phyloP scores from a whole-genome alignment of 2,797 vertebrate genomes.

The Alosa sapidissima region DNA sequence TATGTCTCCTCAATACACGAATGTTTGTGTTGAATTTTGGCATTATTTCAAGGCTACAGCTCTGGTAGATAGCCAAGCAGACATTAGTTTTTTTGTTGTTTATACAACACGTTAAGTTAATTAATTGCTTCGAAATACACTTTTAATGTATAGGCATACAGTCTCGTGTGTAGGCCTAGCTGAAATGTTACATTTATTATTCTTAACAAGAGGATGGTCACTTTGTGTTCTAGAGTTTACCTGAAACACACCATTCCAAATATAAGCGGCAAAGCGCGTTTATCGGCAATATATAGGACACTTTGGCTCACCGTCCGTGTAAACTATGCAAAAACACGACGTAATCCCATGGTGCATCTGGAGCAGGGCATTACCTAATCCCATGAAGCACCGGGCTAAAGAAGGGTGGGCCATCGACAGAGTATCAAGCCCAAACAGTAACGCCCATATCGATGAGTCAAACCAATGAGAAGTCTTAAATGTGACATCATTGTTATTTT shows the following conservation, averaged over 20 bases:
- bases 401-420: slow-evolving; percentile 72
- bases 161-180: not conserved
- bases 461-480: slow-evolving; percentile 82
- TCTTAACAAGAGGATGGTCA: not conserved
- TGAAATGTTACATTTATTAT: not conserved
- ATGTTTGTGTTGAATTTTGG: not conserved
- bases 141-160: not conserved
- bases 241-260: slow-evolving; percentile 3
- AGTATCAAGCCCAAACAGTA: slow-evolving; percentile 38
- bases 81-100: too few species aligned
- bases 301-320: slow-evolving; percentile 64
- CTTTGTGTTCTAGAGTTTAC: not conserved
- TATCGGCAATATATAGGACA: slow-evolving; percentile 3
- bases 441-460: slow-evolving; percentile 65
- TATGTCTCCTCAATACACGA: not conserved
- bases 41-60: not conserved
- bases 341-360: slow-evolving; percentile 94
- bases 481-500: slow-evolving; percentile 99
- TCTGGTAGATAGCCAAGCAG: not conserved
- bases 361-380: slow-evolving; percentile 93
- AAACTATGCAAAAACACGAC: slow-evolving; percentile 87
- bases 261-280: not conserved
- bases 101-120: not conserved
- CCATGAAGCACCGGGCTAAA: slow-evolving; percentile 83
- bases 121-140: not conserved